Percentiles rank a stretch among this genome's conserved stretches.
Conservation (phyloP, 1,140 invertebrate species). For the Drosophila eugracilis region DNA sequence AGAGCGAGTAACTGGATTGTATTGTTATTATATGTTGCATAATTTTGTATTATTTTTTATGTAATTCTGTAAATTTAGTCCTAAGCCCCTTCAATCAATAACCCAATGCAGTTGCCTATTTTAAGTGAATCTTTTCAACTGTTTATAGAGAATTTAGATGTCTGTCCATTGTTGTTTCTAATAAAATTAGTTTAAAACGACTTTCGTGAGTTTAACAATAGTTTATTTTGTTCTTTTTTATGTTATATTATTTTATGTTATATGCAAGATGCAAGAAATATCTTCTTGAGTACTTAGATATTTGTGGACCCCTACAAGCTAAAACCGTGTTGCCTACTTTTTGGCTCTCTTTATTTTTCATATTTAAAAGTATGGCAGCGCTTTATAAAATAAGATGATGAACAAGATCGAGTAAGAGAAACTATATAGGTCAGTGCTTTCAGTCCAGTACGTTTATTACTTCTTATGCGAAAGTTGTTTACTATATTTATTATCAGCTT, state of each 20-base stretch:
- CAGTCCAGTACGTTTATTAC: background rate
- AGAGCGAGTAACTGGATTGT: conserved; percentile 16
- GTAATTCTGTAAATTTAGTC: conserved; percentile 42
- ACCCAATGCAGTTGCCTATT: conserved; percentile 21
- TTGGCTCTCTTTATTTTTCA: background rate
- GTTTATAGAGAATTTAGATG: conserved; percentile 34
- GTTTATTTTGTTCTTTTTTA: too few species aligned
- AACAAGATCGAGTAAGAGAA: background rate
- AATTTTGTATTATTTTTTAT: conserved; percentile 59
- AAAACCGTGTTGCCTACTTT: conserved; percentile 25
- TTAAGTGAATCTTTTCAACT: conserved; percentile 28
- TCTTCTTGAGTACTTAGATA: too few species aligned
- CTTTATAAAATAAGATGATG: too few species aligned
- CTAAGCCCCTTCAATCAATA: conserved; percentile 31
- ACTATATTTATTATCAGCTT: conserved; percentile 1
- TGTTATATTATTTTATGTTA: too few species aligned
- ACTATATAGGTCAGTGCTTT: conserved; percentile 5
- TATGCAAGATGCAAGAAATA: too few species aligned
- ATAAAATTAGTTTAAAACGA: conserved; percentile 40
- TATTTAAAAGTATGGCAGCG: background rate
- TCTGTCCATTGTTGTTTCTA: conserved; percentile 43
- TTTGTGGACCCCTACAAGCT: too few species aligned
- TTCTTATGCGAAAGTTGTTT: background rate
- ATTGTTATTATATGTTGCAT: conserved; percentile 62
- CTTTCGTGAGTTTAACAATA: background rate